These are phyloP conservation scores for Melipona beecheii DNA, from an alignment of 2,888 invertebrate species.

Conservation along the genomic window DNA sequence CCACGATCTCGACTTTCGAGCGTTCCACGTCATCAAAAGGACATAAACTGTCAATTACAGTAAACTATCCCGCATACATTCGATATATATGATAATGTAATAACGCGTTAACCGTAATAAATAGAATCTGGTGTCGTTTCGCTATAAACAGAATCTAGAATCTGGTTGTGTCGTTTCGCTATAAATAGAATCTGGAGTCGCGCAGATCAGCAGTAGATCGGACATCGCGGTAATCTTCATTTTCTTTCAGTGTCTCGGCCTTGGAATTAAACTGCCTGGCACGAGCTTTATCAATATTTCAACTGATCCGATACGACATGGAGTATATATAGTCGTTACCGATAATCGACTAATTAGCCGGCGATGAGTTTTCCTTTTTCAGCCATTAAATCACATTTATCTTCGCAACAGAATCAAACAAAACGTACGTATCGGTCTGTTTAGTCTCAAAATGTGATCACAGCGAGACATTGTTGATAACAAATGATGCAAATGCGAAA, in stretches of 20 bases:
- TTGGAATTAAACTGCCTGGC: not conserved
- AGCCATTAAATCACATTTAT: not conserved
- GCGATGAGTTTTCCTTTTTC: not conserved
- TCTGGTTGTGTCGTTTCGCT: not conserved
- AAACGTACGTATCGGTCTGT: not conserved
- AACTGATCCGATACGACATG: not conserved
- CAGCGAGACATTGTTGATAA: too few relatives aligned
- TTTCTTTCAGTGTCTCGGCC: not conserved
- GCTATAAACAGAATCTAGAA: not conserved
- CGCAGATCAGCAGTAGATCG: not conserved
- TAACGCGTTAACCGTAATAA: not conserved
- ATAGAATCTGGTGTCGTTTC: not conserved
- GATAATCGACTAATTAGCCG: constrained; percentile 13
- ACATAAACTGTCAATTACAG: not conserved
- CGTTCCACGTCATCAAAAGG: not conserved
- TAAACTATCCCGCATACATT: not conserved
- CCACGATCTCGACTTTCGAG: not conserved
- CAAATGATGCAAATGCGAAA: too few relatives aligned
- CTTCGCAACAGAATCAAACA: not conserved
- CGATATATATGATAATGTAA: not conserved
- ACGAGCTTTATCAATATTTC: constrained; percentile 13
- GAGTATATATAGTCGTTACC: not conserved
- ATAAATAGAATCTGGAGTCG: constrained; percentile 9
- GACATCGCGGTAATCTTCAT: not conserved
- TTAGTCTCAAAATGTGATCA: not conserved